These are phyloP conservation scores for Lacanobia wlatinum DNA, from an alignment of 2,888 invertebrate genomes.

Conservation along the genomic window DNA sequence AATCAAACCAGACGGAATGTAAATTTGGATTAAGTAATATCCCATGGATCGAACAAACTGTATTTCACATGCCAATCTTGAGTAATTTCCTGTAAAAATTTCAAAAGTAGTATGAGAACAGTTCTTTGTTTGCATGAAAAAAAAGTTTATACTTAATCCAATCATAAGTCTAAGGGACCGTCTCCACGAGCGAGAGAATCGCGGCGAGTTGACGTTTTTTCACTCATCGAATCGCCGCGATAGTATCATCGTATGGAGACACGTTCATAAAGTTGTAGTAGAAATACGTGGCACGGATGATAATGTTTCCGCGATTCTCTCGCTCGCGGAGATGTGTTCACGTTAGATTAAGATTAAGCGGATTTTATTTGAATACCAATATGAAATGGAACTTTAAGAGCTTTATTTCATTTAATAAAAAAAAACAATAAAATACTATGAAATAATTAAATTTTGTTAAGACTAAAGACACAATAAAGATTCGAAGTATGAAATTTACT, in stretches of 20 bases:
- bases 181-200: no score
- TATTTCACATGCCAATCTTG: constrained; percentile 98
- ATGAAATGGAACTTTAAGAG: background rate
- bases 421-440: constrained; percentile 1
- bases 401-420: constrained; percentile 20
- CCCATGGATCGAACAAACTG: constrained; percentile 99
- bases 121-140: constrained; percentile 5
- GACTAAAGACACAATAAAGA: constrained; percentile 13
- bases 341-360: constrained; percentile 2
- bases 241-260: no score
- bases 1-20: constrained; percentile 99
- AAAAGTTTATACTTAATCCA: background rate
- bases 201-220: no score
- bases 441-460: background rate
- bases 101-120: constrained; percentile 37
- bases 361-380: background rate
- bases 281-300: no score
- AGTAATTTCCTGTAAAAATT: constrained; percentile 96
- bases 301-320: no score
- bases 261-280: no score
- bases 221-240: no score
- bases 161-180: background rate
- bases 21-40: constrained; percentile 99
- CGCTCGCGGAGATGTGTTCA: background rate
- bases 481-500: constrained; percentile 20